These are phyloP conservation scores for Syritta pipiens DNA, from an alignment of 2,888 invertebrate genomes.

Conservation along the genomic window DNA sequence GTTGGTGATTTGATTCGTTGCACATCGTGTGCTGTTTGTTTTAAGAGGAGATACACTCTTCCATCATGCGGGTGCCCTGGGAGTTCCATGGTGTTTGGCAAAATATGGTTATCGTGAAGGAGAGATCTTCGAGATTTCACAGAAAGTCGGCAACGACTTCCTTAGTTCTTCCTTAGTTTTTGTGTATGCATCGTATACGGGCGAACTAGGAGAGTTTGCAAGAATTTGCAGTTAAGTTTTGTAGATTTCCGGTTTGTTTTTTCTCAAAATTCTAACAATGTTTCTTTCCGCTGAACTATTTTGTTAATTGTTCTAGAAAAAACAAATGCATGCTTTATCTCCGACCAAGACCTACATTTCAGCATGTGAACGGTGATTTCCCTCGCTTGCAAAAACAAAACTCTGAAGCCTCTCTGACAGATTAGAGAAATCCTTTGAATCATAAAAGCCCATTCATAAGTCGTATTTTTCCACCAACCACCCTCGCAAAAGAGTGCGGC, in stretches of 20 bases:
- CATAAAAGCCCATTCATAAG: not conserved
- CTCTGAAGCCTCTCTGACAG: not conserved
- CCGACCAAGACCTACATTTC: not conserved
- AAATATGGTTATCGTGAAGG: constrained; percentile 45
- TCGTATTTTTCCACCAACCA: not conserved
- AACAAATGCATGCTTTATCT: too few species aligned
- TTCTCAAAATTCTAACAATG: too few species aligned
- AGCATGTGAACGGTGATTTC: too few species aligned
- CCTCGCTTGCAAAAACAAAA: too few species aligned
- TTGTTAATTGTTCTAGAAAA: too few species aligned
- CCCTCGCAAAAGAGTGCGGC: not conserved
- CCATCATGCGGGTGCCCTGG: constrained; percentile 37
- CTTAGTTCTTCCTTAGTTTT: too few species aligned
- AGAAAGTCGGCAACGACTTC: too few species aligned
- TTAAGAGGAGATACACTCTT: constrained; percentile 8
- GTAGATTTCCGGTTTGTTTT: too few species aligned
- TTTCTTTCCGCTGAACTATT: too few species aligned
- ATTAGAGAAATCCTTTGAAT: not conserved
- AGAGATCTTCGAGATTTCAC: constrained; percentile 2
- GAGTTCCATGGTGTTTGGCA: constrained; percentile 15
- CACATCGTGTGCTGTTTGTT: constrained; percentile 32
- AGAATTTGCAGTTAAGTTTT: too few species aligned
- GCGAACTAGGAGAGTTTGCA: too few species aligned
- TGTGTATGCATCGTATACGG: too few species aligned
- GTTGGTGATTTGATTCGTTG: constrained; percentile 32